Conservation (phyloP, 2,113 vertebrate species). For the Caracal caracal region DNA sequence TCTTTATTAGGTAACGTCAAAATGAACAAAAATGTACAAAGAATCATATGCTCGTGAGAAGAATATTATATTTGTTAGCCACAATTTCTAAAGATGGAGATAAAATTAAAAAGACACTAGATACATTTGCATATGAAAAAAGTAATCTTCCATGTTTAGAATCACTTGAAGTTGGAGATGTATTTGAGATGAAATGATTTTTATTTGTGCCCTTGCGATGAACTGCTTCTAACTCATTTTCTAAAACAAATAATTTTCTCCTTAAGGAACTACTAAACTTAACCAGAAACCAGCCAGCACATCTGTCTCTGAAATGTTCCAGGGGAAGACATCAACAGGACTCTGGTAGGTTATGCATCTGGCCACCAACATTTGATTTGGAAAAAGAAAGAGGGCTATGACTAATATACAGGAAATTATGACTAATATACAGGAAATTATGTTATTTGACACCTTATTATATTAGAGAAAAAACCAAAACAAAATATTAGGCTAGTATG, state of each 20-base stretch:
- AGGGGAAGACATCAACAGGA: constrained; percentile 49
- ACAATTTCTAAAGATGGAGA: constrained; percentile 31
- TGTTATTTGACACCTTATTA: constrained; percentile 42
- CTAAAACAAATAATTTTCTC: constrained; percentile 42
- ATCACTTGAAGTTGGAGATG: not conserved
- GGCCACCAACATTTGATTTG: constrained; percentile 58
- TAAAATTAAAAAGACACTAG: not conserved
- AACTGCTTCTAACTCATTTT: not conserved
- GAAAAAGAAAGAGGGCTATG: constrained; percentile 26
- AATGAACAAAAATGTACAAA: not conserved
- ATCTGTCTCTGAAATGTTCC: constrained; percentile 69
- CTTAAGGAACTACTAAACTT: constrained; percentile 43
- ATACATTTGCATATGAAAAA: not conserved
- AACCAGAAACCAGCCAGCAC: constrained; percentile 40
- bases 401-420: constrained; percentile 64
- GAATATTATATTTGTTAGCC: not conserved
- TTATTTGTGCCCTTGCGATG: not conserved
- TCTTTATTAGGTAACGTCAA: not conserved
- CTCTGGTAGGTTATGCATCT: constrained; percentile 15
- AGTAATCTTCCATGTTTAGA: not conserved
- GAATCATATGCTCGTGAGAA: not conserved
- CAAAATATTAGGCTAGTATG: not conserved
- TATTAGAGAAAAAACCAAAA: constrained; percentile 42
- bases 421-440: constrained; percentile 66
- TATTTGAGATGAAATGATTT: not conserved